Conservation (phyloP, 2,797 vertebrate genomes). For the Anableps anableps region DNA sequence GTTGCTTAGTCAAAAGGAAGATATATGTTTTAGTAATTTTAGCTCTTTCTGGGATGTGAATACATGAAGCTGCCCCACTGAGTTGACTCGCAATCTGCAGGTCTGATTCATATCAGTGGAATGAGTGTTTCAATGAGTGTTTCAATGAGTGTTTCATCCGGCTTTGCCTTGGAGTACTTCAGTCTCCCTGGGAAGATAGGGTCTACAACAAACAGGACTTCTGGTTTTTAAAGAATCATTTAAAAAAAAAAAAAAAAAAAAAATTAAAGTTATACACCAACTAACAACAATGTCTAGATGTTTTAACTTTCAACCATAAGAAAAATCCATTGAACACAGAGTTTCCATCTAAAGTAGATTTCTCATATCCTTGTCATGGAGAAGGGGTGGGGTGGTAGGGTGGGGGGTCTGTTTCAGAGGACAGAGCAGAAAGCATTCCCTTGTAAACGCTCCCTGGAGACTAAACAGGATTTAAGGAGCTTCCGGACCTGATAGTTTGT, state of each 20-base stretch:
- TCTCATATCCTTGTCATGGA: neutral
- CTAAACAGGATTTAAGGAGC: slow-evolving; percentile 59
- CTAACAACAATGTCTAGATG: neutral
- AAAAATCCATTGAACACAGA: neutral
- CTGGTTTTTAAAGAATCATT: no score
- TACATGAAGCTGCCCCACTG: neutral
- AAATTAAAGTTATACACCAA: neutral
- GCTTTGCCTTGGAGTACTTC: neutral
- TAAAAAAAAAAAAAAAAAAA: no score
- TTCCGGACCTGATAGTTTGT: slow-evolving; percentile 47
- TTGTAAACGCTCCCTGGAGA: slow-evolving; percentile 48
- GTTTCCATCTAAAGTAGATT: neutral
- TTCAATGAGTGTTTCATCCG: neutral
- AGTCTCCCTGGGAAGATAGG: neutral
- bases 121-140: neutral
- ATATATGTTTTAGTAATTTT: neutral
- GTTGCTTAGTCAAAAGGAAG: neutral
- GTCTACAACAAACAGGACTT: neutral
- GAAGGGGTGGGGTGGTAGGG: no score
- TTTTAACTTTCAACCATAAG: neutral
- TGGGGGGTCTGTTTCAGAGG: neutral
- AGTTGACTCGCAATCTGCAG: neutral
- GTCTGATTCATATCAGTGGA: neutral
- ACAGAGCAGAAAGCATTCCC: slow-evolving; percentile 19
- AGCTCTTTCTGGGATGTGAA: neutral